Base-by-base conservation (phyloP, 2,888 invertebrate species). In the Andrena praecox region DNA sequence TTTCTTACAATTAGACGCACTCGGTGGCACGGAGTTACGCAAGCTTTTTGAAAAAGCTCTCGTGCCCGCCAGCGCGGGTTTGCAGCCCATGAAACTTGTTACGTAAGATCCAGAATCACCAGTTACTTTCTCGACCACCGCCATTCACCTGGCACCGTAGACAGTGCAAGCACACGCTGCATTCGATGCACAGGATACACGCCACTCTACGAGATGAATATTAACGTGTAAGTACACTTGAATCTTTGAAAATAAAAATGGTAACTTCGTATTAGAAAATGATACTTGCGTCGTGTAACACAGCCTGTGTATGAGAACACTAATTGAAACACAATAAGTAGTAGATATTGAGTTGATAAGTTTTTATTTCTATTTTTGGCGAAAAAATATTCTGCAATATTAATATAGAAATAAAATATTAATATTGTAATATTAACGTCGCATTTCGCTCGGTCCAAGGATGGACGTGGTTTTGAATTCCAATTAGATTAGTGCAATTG, bases 91-190 rank as follows among this genome's bases (percentile, higher is more conserved):
- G 80, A 66, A 77, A 77, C 80, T 68, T 10, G 66, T 86, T 86
- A 79, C 84, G 85, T 81, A 86, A 86, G 69, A 69, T 64, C 72
- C 80, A 75, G 77, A 67, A 81, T 79, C 79, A 75, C 80, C 76
- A 16, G 84, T 85, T 85, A 86, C 86, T 86, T 86, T 86, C 86
- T 86, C 86, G 86, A 24, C 54, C 63, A 56, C 67, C 67, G 59
- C 81, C 84, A 74, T 79, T 85, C 85, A 84, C 85, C 79, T 79
- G 82, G 70, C 79, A 73, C 67, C 76, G 67, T 50, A 64, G 69
- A 67, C 64, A 12, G 64, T 33, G 70, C 80, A 76, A 74, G 73
- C 67, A 66, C 60, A 68, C 12, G 35, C 31, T 69, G 56, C 10
- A 42, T 16, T 42, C 42, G 16, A 42, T 42, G 42, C 20, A 42